Base-by-base conservation (phyloP, 92 coral and sea anemone genomes). In the Palythoa grandis region DNA sequence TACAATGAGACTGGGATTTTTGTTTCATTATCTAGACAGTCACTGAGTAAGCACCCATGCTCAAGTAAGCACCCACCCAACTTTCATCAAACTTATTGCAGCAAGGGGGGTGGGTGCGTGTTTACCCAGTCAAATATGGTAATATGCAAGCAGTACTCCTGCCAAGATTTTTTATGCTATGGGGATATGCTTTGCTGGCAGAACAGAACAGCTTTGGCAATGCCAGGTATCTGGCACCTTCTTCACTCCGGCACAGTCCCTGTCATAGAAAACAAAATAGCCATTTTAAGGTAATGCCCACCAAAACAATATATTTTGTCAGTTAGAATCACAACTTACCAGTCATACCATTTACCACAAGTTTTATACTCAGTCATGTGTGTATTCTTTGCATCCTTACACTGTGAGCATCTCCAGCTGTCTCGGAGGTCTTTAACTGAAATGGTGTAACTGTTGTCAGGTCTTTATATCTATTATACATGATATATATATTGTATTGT, bases 321-420 rank as follows among this genome's bases (percentile, higher is more conserved):
- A 61, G 25, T 19, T 61, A 61, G 25, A 61, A 61, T 61, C 23
- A 61, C 68, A 17, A 61, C 68, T 61, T 61, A 61, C 68, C 68
- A 61, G 23, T 61, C 68, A 61, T 17, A 17, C 68, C 22, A 61
- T 61, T 61, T 20, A 61, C 68, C 68, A 61, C 68, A 61, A 61
- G 68, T 17, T 61, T 61, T 24, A 60, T 13, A 68, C 23, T 23
- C 72, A 68, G 23, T 68, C 72, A 68, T 68, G 40, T 68, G 24
- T 23, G 72, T 68, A 12, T 2, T 12, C 16, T 23, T 68, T 68
- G 72, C n/a, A 17, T 23, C 40, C 72, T 68, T 68, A 25, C 72
- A 68, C 72, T 68, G 11, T 68, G 72, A 68, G 72, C 72, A 68
- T 68, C 40, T 68, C 72, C 72, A 68, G 39, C 38, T 68, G 72